Conservation (phyloP, 2,113 vertebrate genomes). For the Leptosomus discolor region DNA sequence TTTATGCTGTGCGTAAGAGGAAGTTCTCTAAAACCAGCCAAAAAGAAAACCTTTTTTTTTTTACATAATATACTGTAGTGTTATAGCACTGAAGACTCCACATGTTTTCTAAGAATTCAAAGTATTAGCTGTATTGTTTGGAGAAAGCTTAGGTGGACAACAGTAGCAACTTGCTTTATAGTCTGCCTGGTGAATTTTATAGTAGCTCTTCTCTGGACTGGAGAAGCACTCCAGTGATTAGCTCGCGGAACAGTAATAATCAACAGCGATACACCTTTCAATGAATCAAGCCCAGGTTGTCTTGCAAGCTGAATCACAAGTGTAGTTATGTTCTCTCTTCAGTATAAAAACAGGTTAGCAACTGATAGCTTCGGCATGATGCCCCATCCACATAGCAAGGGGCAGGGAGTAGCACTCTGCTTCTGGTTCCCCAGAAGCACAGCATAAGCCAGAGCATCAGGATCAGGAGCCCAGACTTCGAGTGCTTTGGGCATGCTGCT, state of each 20-base stretch:
- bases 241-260: not conserved
- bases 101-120: not conserved
- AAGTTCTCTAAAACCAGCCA: not conserved
- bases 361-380: not conserved
- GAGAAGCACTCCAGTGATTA: not conserved
- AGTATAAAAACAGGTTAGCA: not conserved
- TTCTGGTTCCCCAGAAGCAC: not conserved
- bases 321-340: not conserved
- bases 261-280: not conserved
- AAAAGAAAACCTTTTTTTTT: not conserved
- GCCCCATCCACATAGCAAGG: fast-evolving
- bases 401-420: not conserved
- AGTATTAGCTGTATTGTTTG: not conserved
- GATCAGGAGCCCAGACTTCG: not conserved
- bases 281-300: not conserved
- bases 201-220: not conserved
- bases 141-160: not conserved
- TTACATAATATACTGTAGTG: not conserved
- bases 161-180: not conserved
- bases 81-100: not conserved
- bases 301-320: not conserved
- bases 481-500: not conserved
- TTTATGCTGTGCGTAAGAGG: not conserved
- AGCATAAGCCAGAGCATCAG: not conserved
- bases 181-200: not conserved